Evolutionary conservation across 2,888 invertebrate species (phyloP), one percentile per base, ranked within the genome.

Genomic region (Scrobipalpa atriplicella): DNA sequence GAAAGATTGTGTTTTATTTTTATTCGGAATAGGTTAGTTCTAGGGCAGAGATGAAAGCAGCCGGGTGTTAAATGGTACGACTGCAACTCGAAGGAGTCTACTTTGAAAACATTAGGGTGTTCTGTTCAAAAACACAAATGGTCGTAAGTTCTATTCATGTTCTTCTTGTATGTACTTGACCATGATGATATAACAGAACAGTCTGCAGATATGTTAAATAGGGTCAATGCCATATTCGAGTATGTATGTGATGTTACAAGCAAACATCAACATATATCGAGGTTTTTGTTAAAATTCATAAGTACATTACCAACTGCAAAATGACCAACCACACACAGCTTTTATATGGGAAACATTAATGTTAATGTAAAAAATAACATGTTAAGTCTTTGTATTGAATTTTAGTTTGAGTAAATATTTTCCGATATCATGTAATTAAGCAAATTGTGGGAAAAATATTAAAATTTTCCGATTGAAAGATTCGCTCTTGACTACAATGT

Each of bases 201-300:
- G 5, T 29, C 29, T 29, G 29, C 29, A 29, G 29, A 29, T 29
- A 29, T 29, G 29, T 29, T 29, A 29, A 29, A 75, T 77, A 66
- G 67, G 76, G 78, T 78, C 77, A 81, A 71, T 76, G 74, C 68
- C 74, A 69, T 67, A 67, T 68, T 47, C 65, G 60, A 13, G 54
- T 56, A 56, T 65, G n/a, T 56, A 8, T 41, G 43, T 43, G 16
- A 43, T 19, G 19, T 41, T 43, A 39, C 13, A 8, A 39, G 6
- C 21, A 11, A 62, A 60, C 60, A 16, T 38, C 19, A 52, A 39
- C 2, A 39, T 39, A 5, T 10, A 11, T 10, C 39, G 11, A 39
- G 39, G 8, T 11, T 39, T 39, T 47, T 47, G 47, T 10, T 3
- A 13, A 43, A 13, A 1, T 16, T n/a, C n/a, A 47, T n/a, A n/a